Base-by-base conservation (phyloP, 2,888 invertebrate species). In the Heteromyza rotundicornis region DNA sequence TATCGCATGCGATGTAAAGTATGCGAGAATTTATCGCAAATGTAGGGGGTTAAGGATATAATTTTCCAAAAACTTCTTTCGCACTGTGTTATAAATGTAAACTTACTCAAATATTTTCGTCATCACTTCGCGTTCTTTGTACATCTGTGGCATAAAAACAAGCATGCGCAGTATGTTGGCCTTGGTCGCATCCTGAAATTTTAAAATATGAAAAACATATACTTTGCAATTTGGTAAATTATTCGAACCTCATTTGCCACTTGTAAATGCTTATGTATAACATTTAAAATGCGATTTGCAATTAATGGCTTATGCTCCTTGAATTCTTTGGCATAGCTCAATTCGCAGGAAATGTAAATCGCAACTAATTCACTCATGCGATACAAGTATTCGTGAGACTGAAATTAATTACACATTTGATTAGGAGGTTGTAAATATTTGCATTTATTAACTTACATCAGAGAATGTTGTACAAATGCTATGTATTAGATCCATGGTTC, bases 341-440 rank as follows among this genome's bases (percentile, higher is more conserved):
- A 56, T 57, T 76, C 78, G 50, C 75, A 76, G 47, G 74, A 72
- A 56, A 74, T 74, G 47, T 76, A 76, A 40, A 68, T 69, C 23
- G 73, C 72, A n/a, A 76, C 68, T 40, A 78, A 70, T 27, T 68
- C 68, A 51, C 72, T 69, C 65, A 78, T 72, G 14, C 72, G 70
- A 22, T 71, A 72, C 10, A 66, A 60, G 23, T 66, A 68, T 35
- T 23, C 55, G 1, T 47, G 27, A 8, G 65, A 57, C 50, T 62
- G 27, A 57, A 62, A 53, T 2, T 14, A 57, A 57, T 47, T 14
- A 47, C 19, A 47, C 3, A 32, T 51, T 24, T 51, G n/a, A 49
- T 10, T 44, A 44, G 49, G 5, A 23, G 19, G 20, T 56, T 20
- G 12, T n/a, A 12, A 19, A 22, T 32, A 2, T n/a, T 20, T 16